phyloP scores from a whole-genome alignment of 2,797 vertebrate species.

The Halcyon badia region DNA sequence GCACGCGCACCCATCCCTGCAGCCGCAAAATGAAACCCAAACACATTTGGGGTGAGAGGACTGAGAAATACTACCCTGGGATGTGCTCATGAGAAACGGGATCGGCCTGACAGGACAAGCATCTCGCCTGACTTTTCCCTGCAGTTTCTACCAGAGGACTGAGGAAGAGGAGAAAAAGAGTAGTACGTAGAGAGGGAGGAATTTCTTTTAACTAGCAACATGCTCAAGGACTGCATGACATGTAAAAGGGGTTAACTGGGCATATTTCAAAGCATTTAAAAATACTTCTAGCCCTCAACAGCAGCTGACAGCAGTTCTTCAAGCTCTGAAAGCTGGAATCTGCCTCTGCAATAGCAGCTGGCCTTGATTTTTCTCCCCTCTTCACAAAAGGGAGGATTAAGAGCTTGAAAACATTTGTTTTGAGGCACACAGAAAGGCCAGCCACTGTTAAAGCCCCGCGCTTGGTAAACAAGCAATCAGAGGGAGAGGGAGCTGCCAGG shows the following conservation, averaged over 20 bases:
- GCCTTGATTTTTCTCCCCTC: slow-evolving; percentile 17
- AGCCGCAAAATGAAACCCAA: not conserved
- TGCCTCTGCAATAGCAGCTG: not conserved
- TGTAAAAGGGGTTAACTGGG: not conserved
- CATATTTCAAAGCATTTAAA: slow-evolving; percentile 6
- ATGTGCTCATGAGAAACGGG: not conserved
- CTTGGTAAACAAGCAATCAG: not conserved
- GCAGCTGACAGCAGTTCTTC: slow-evolving; percentile 41
- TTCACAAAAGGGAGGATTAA: slow-evolving; percentile 28
- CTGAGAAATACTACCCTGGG: not conserved
- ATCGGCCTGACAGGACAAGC: not conserved
- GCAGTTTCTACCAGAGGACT: not conserved
- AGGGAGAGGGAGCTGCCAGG: not conserved
- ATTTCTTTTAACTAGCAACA: not conserved
- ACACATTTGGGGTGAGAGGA: not conserved
- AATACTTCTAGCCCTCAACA: not conserved
- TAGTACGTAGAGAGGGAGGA: not conserved
- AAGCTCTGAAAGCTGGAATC: slow-evolving; percentile 1
- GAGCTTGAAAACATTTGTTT: slow-evolving; percentile 37
- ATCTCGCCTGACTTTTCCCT: not conserved
- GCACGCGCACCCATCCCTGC: not conserved
- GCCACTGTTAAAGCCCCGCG: not conserved
- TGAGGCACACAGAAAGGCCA: not conserved
- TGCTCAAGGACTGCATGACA: not conserved
- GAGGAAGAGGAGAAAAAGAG: not conserved